A percentile compares a stretch with the other conserved stretches of the same genome.
phyloP scores from a whole-genome alignment of 2,888 invertebrate species.

The Oscheius sp. region DNA sequence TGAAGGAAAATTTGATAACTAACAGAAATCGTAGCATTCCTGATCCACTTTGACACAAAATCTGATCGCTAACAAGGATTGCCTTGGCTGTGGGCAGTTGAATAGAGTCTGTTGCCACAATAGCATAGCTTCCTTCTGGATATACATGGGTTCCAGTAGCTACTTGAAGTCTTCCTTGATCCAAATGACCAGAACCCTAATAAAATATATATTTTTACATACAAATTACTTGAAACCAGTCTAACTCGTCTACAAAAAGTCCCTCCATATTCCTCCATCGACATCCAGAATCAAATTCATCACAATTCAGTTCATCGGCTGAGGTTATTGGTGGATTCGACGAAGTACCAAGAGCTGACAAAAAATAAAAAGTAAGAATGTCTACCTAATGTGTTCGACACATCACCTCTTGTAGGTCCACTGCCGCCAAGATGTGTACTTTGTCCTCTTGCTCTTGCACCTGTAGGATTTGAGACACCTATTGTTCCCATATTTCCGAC shows the following conservation, averaged over 20 bases:
- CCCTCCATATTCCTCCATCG: slow-evolving; percentile 69
- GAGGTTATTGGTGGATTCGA: slow-evolving; percentile 43
- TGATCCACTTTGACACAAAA: slow-evolving; percentile 55
- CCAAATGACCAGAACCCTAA: slow-evolving; percentile 64
- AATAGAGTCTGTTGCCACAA: slow-evolving; percentile 63
- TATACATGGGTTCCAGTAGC: slow-evolving; percentile 61
- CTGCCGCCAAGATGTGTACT: slow-evolving; percentile 26
- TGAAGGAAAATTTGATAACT: slow-evolving; percentile 2
- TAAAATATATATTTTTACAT: slow-evolving; percentile 15
- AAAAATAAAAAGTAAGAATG: neutral
- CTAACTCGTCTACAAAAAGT: slow-evolving; percentile 65
- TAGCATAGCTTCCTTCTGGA: slow-evolving; percentile 67
- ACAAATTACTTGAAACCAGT: slow-evolving; percentile 57
- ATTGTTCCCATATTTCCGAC: slow-evolving; percentile 38
- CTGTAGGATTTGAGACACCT: slow-evolving; percentile 29
- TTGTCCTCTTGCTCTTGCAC: slow-evolving; percentile 25
- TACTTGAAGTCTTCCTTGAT: slow-evolving; percentile 54
- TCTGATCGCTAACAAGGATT: slow-evolving; percentile 62
- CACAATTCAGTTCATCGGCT: slow-evolving; percentile 52
- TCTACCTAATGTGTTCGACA: neutral
- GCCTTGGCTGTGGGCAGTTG: slow-evolving; percentile 61
- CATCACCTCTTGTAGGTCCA: neutral
- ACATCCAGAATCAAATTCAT: slow-evolving; percentile 64
- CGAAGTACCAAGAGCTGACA: slow-evolving; percentile 39
- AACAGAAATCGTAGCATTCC: slow-evolving; percentile 58